Evolutionary conservation across 2,888 invertebrate genomes (phyloP), one percentile per base, ranked within the genome.

Genomic region (Macrophya alboannulata): DNA sequence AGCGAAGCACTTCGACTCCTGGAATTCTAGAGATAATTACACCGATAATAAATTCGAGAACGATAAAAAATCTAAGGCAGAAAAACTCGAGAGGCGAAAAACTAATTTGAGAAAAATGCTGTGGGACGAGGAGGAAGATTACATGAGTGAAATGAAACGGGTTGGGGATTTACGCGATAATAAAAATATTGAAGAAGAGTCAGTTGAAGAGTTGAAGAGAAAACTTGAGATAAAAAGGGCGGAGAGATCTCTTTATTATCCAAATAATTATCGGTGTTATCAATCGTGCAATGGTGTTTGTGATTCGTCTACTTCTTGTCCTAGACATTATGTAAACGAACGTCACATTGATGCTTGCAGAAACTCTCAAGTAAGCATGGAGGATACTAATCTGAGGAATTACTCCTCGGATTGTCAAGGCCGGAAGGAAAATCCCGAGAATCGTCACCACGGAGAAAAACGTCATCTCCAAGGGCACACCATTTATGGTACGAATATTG

Each of bases 1-100:
- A 84, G 91, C 91, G 0, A 89, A 86, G 45, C 92, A 92, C 71
- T 93, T 91, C 83, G 90, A 91, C 84, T 90, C 91, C 9, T 93
- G 93, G 93, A 90, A 88, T 82, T 85, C 87, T 37, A 68, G 87
- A 45, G 88, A 89, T 59, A 87, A 40, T 68, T 83, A 48, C 68
- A 31, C 25, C 21, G 83, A 48, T 65, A 43, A 81, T 62, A 81
- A 81, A 59, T 81, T 62, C 59, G 82, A 89, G 59, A 88, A 86
- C 15, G 87, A 84, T 65, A 90, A 90, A 86, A 31, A 51, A 51
- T 21, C n/a, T 17, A 84, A 84, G 76, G 87, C 88, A 15, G 90
- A 92, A 31, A 88, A 88, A 71, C 88, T 93, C 3, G 86, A 86
- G 21, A 76, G 59, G 12, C 89, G 92, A 10, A 90, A 89, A 31